Base-by-base conservation (phyloP, 2,888 invertebrate genomes). In the Drosophila paucipuncta region DNA sequence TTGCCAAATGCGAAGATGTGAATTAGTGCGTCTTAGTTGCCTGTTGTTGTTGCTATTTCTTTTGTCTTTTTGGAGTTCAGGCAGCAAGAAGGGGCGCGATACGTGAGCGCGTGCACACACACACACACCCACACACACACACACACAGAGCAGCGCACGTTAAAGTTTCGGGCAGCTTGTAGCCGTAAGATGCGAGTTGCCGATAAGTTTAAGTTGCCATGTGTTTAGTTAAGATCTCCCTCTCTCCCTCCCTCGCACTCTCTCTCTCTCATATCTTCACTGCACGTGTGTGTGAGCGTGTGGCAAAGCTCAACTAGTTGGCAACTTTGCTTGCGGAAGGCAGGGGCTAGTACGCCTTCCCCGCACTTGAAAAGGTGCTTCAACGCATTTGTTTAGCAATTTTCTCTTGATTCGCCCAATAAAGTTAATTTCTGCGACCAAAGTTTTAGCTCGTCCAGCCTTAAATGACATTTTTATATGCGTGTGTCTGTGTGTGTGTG, bases 371-470 rank as follows among this genome's bases (percentile, higher is more conserved):
- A 83, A 84, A 78, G 87, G 78, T 83, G 85, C 83, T 85, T 71
- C 67, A 82, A 76, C 82, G 82, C 87, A 87, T 85, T 85, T 85
- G 87, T 83, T 85, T 85, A 87, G 85, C 85, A 85, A 85, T 85
- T 85, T 85, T 76, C 82, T 83, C 85, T 87, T 87, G 87, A 85
- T 85, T 85, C 85, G 82, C 80, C 85, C 85, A 85, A 85, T 87
- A 85, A 85, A 85, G 80, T 85, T 87, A 87, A 85, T 87, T 85
- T 87, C 85, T 68, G 75, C 75, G 77, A 61, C 58, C 53, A 78
- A 86, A 86, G 63, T 70, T 87, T 85, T 78, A 68, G 61, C 69
- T 31, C 30, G 52, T 35, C n/a, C 30, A 6, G n/a, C 39, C 63
- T 59, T 83, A 85, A 85, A 84, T 86, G 85, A 84, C 85, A 85